These are phyloP conservation scores for Bothrops jararaca DNA, from an alignment of 2,113 vertebrate species.

Conservation along the genomic window DNA sequence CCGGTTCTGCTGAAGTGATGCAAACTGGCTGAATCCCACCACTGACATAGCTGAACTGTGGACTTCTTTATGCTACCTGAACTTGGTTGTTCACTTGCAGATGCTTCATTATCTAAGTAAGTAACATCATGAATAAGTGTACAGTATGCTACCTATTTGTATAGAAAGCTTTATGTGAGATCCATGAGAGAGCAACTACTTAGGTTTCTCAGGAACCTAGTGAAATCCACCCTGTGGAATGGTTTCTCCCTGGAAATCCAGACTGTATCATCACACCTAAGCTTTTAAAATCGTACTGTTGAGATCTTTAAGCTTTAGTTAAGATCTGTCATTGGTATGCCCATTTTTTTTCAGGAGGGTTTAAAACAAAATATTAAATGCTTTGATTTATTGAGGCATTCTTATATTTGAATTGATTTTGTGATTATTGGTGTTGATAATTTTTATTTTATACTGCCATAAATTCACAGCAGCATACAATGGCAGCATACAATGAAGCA, in stretches of 20 bases:
- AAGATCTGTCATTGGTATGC: neutral
- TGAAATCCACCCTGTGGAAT: neutral
- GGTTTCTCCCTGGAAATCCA: neutral
- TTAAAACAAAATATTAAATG: neutral
- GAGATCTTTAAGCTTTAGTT: neutral
- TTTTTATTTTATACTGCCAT: neutral
- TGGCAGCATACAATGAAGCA: neutral
- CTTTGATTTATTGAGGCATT: neutral
- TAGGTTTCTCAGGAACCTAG: neutral
- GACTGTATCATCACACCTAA: neutral
- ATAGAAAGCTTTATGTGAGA: neutral
- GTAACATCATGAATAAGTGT: neutral
- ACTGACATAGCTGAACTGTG: neutral
- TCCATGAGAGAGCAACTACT: neutral
- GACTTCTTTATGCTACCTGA: neutral
- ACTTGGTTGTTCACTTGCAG: neutral
- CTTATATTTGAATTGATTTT: neutral
- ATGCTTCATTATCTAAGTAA: neutral
- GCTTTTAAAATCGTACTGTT: neutral
- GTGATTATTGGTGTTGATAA: neutral
- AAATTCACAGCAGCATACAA: neutral
- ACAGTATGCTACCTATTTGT: neutral
- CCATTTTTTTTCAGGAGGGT: neutral
- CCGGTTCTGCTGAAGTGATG: too few species aligned
- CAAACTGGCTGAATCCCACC: too few species aligned